Percentiles rank a stretch among this genome's conserved stretches.
Evolutionary conservation across 2,888 invertebrate species (phyloP).

Genomic region (Graphium colonna): DNA sequence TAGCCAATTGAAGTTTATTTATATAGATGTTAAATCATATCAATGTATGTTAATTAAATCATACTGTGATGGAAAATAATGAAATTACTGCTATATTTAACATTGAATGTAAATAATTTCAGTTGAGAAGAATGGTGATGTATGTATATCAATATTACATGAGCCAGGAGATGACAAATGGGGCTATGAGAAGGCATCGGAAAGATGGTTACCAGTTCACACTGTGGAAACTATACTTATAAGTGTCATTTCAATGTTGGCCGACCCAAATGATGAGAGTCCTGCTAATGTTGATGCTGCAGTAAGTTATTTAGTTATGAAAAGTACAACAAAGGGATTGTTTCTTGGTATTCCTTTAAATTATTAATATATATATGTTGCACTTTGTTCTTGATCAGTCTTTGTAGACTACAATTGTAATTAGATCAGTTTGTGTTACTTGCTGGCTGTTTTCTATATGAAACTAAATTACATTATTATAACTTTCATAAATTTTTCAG

Average conservation of each 20-base stretch:
- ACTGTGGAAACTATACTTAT: conserved; percentile 99
- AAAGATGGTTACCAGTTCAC: conserved; percentile 99
- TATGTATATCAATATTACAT: conserved; percentile 99
- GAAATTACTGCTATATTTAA: neutral
- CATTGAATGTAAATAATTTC: conserved; percentile 25
- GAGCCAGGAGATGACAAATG: conserved; percentile 99
- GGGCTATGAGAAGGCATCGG: conserved; percentile 98
- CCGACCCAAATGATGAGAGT: conserved; percentile 99
- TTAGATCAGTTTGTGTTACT: too few relatives aligned
- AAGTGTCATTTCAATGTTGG: conserved; percentile 99
- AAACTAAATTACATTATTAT: too few relatives aligned
- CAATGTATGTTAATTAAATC: neutral
- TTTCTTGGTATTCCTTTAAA: conserved; percentile 10
- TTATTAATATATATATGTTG: neutral
- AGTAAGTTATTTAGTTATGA: conserved; percentile 79
- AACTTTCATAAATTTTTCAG: too few relatives aligned
- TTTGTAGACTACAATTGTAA: neutral
- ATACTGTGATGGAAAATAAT: neutral
- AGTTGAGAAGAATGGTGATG: conserved; percentile 98
- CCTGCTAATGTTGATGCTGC: conserved; percentile 99
- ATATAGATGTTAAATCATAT: too few relatives aligned
- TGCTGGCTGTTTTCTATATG: too few relatives aligned
- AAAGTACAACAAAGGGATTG: neutral
- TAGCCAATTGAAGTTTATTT: too few relatives aligned
- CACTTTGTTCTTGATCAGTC: neutral